A percentile compares a stretch with the other conserved stretches of the same genome.
Evolutionary conservation across 2,113 vertebrate species (phyloP).

Genomic region (Oryzias melastigma): DNA sequence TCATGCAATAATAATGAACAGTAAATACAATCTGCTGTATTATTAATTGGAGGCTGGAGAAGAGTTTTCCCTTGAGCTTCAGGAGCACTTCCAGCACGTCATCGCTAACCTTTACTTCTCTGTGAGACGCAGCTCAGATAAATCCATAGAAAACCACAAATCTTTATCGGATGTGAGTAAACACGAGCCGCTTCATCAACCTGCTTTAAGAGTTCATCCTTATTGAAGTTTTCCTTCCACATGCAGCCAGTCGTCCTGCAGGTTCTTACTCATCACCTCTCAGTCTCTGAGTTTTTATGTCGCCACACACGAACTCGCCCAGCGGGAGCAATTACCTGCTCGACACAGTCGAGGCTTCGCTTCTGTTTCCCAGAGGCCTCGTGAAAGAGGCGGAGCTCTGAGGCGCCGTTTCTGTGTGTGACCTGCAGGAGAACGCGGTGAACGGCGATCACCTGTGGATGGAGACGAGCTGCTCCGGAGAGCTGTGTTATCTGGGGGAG

Average conservation of each 20-base stretch:
- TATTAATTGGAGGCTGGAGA: constrained; percentile 40
- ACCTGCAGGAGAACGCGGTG: constrained; percentile 88
- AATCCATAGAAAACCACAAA: constrained; percentile 10
- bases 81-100: constrained; percentile 64
- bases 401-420: neutral
- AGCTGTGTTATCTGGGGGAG: constrained; percentile 96
- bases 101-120: constrained; percentile 62
- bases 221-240: too few relatives aligned
- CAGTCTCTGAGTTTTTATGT: constrained; percentile 22
- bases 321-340: constrained; percentile 41
- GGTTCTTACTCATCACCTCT: neutral
- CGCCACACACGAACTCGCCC: constrained; percentile 33
- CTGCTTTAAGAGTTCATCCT: too few relatives aligned
- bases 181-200: too few relatives aligned
- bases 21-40: constrained; percentile 21
- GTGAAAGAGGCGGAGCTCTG: neutral
- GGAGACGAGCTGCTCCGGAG: constrained; percentile 98
- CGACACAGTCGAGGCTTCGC: constrained; percentile 23
- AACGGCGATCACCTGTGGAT: constrained; percentile 98
- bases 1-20: constrained; percentile 12
- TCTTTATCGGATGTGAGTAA: neutral
- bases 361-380: too few relatives aligned
- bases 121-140: constrained; percentile 29
- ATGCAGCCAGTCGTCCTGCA: too few relatives aligned
- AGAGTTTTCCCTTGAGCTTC: constrained; percentile 26